These are phyloP conservation scores for Sus scrofa DNA, from an alignment of 2,113 vertebrate species.

Conservation along the genomic window T2T-Sscrofa CM000819.6:27785001-27785500, in stretches of 20 bases:
- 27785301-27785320: neutral
- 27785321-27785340: neutral
- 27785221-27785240: neutral
- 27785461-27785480: neutral
- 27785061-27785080: neutral
- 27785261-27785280: neutral
- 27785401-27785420: neutral
- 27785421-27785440: no score
- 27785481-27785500: neutral
- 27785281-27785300: neutral
- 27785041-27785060: slow-evolving; percentile 31
- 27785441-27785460: neutral
- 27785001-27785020: neutral
- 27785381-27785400: neutral
- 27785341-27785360: neutral
- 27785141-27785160: neutral
- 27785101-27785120: neutral
- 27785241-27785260: neutral
- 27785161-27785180: neutral
- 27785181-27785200: neutral
- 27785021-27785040: neutral
- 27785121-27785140: neutral
- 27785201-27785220: neutral
- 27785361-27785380: neutral
- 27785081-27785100: neutral